Conservation (phyloP, 2,888 invertebrate species). For the Ernsta delagoae region DNA sequence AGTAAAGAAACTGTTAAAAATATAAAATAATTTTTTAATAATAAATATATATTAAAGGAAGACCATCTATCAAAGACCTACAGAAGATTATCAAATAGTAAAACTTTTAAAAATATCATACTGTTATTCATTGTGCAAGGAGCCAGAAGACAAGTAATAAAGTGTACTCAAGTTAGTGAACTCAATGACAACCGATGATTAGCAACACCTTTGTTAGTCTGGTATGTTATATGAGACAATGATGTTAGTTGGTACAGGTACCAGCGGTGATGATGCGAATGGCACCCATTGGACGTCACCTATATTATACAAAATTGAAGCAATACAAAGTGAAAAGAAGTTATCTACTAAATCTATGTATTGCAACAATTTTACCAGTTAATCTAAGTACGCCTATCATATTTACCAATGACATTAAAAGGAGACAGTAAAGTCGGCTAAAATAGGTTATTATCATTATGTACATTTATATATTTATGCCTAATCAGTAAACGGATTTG, state of each 20-base stretch:
- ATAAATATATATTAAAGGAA: too few relatives aligned
- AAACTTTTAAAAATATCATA: conserved; percentile 6
- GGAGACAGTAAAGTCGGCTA: conserved; percentile 65
- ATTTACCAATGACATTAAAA: conserved; percentile 53
- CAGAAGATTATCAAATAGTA: conserved; percentile 5
- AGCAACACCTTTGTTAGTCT: conserved; percentile 74
- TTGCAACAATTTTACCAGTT: conserved; percentile 53
- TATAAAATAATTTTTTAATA: too few relatives aligned
- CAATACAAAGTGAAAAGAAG: conserved; percentile 58
- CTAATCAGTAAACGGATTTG: conserved; percentile 1
- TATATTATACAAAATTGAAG: conserved; percentile 63
- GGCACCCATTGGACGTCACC: conserved; percentile 59
- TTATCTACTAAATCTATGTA: conserved; percentile 44
- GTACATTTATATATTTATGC: conserved; percentile 19
- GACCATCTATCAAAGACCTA: background rate
- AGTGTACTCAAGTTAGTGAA: conserved; percentile 67
- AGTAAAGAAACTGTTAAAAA: too few relatives aligned
- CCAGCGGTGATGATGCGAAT: conserved; percentile 52
- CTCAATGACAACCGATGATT: conserved; percentile 59
- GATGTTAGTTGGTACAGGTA: conserved; percentile 64
- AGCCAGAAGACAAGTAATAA: conserved; percentile 75
- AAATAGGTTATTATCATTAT: conserved; percentile 16
- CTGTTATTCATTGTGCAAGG: conserved; percentile 20
- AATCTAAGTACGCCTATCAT: conserved; percentile 43
- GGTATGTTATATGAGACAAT: conserved; percentile 51